Percentiles rank a stretch among this genome's conserved stretches.
Conservation (phyloP, 2,888 invertebrate genomes). For the Sturmia bella region DNA sequence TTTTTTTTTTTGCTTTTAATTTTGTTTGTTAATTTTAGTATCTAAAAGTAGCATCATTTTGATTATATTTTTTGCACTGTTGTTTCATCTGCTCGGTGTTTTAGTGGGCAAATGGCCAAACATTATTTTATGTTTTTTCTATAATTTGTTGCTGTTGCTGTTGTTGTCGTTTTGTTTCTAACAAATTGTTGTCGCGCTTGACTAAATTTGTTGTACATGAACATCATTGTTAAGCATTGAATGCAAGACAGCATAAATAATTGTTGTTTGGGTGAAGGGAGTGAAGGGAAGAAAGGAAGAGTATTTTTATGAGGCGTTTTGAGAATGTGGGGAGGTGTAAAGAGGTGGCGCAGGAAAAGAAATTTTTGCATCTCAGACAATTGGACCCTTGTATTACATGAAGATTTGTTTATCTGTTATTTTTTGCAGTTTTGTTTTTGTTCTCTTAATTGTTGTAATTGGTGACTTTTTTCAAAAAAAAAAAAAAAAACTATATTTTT, state of each 20-base stretch:
- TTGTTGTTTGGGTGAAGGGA: not conserved
- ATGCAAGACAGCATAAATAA: slow-evolving; percentile 26
- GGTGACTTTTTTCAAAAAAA: not conserved
- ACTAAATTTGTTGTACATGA: slow-evolving; percentile 76
- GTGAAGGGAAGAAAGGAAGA: not conserved
- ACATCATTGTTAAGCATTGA: slow-evolving; percentile 41
- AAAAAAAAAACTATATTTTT: slow-evolving; percentile 13
- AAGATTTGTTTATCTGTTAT: slow-evolving; percentile 2
- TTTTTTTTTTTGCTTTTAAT: slow-evolving; percentile 12
- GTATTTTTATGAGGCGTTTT: slow-evolving; percentile 2
- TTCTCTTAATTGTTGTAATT: slow-evolving; percentile 11
- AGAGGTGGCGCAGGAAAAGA: slow-evolving; percentile 12
- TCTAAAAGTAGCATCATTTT: slow-evolving; percentile 58
- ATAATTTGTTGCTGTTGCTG: slow-evolving; percentile 40
- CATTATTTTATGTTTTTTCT: slow-evolving; percentile 63
- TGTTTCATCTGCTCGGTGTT: slow-evolving; percentile 70
- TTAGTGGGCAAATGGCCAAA: slow-evolving; percentile 79
- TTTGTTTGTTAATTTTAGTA: slow-evolving; percentile 49
- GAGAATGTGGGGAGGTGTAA: not conserved
- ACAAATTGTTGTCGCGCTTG: slow-evolving; percentile 80
- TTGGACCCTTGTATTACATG: slow-evolving; percentile 34
- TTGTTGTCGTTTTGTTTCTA: slow-evolving; percentile 63
- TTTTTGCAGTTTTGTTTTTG: not conserved
- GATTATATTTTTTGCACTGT: slow-evolving; percentile 44
- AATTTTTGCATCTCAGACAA: slow-evolving; percentile 54